Conservation (phyloP, 1,140 invertebrate genomes). For the Aphaenogaster floridana region DNA sequence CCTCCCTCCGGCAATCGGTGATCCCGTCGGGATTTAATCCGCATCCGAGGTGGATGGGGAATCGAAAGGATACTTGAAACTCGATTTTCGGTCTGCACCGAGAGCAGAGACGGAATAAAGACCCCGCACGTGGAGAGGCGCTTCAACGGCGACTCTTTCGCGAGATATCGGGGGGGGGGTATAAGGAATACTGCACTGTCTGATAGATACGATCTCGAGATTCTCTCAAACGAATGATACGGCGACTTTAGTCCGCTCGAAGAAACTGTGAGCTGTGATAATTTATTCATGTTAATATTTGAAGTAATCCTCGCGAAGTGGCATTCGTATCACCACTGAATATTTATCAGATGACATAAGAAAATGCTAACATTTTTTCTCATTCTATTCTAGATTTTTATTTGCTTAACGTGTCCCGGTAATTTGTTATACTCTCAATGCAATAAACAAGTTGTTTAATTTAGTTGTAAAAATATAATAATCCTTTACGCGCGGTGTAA, state of each 20-base stretch:
- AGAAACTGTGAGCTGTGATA: background rate
- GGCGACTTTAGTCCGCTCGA: background rate
- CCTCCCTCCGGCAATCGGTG: conserved; percentile 46
- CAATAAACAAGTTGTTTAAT: background rate
- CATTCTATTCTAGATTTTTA: background rate
- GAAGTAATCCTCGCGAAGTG: background rate
- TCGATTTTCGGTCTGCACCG: conserved; percentile 54
- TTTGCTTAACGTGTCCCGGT: background rate
- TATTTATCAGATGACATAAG: conserved; percentile 26
- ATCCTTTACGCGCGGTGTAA: background rate
- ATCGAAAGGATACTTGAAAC: conserved; percentile 60
- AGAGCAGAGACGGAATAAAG: conserved; percentile 54
- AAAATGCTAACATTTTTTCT: background rate
- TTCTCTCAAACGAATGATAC: conserved; percentile 21
- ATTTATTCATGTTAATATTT: conserved; percentile 23
- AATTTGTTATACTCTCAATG: background rate
- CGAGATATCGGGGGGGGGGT: conserved; percentile 8
- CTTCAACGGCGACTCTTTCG: conserved; percentile 42
- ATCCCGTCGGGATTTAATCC: conserved; percentile 67
- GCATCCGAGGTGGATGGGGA: conserved; percentile 20
- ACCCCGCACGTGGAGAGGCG: conserved; percentile 8
- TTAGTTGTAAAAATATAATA: background rate
- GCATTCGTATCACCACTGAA: background rate
- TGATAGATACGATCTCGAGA: conserved; percentile 28
- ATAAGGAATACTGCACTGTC: background rate